Evolutionary conservation across 2,113 vertebrate genomes (phyloP).

Genomic region (Xyrauchen texanus): DNA sequence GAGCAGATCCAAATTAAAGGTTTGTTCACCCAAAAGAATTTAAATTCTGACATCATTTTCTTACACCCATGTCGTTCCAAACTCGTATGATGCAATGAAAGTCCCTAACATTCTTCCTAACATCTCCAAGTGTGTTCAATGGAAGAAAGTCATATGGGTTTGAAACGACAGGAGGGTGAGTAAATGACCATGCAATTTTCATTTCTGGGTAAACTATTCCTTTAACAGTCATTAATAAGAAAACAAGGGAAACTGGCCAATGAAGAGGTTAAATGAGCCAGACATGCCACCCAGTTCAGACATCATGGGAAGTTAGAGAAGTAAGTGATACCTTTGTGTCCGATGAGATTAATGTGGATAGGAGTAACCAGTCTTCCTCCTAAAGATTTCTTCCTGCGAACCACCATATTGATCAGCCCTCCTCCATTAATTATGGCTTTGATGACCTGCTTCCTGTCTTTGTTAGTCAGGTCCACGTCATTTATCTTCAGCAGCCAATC

Average conservation of each 20-base stretch:
- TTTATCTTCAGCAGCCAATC: constrained; percentile 97
- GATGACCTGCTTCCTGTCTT: constrained; percentile 95
- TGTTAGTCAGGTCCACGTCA: constrained; percentile 92
- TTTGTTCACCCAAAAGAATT: no score
- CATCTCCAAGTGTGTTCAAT: no score
- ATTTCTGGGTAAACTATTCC: no score
- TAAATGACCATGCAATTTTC: no score
- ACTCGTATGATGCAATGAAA: no score
- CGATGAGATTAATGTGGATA: constrained; percentile 88
- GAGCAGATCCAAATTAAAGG: constrained; percentile 26
- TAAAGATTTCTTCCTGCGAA: constrained; percentile 92
- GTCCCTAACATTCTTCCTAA: no score
- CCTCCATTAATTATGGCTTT: constrained; percentile 89
- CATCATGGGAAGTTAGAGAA: background rate
- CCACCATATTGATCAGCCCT: constrained; percentile 94
- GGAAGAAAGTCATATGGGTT: no score
- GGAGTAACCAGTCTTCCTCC: constrained; percentile 90
- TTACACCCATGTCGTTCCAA: no score
- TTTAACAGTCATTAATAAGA: background rate
- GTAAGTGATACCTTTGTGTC: constrained; percentile 87
- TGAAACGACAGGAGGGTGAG: no score
- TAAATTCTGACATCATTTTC: no score
- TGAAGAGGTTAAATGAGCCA: background rate
- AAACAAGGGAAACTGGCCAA: background rate
- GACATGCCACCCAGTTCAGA: background rate